Evolutionary conservation across 23 tunicate species (phyloP).

Genomic region (Trididemnum clinides): DNA sequence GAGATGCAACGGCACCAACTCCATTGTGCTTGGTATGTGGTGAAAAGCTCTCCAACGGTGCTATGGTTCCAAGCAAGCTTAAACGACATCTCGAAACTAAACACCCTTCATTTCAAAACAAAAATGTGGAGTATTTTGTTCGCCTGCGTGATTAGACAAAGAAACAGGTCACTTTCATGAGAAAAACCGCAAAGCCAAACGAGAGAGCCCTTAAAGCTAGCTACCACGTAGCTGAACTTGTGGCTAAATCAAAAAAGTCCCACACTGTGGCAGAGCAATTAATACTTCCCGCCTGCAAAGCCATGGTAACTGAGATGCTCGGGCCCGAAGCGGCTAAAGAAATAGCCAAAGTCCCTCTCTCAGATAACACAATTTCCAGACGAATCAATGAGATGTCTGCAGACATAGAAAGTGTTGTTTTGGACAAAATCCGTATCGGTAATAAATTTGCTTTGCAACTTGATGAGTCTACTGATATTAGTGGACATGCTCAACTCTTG

Average conservation of each 20-base stretch:
- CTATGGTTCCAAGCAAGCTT: constrained; percentile 52
- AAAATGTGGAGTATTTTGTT: constrained; percentile 45
- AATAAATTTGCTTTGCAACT: constrained; percentile 38
- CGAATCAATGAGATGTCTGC: constrained; percentile 45
- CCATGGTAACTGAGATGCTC: constrained; percentile 51
- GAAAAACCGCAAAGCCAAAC: constrained; percentile 20
- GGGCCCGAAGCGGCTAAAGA: constrained; percentile 48
- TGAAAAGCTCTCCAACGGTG: constrained; percentile 43
- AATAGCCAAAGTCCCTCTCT: constrained; percentile 44
- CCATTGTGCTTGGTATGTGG: constrained; percentile 56
- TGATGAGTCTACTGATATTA: constrained; percentile 44
- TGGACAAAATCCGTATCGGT: constrained; percentile 5
- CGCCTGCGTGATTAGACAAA: constrained; percentile 31
- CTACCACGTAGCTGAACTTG: constrained; percentile 50
- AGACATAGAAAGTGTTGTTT: constrained; percentile 27
- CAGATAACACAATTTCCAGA: constrained; percentile 47
- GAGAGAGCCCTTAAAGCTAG: constrained; percentile 26
- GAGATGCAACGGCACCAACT: constrained; percentile 42
- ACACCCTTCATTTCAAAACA: constrained; percentile 41
- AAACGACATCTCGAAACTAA: constrained; percentile 47
- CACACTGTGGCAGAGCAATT: constrained; percentile 54
- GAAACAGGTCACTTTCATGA: constrained; percentile 50
- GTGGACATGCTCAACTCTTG: constrained; percentile 60
- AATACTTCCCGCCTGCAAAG: constrained; percentile 46
- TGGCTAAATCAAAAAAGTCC: constrained; percentile 50